Conservation (phyloP, 37 sponge, comb jelly and placozoan species). For the Aplysina aerophoba region DNA sequence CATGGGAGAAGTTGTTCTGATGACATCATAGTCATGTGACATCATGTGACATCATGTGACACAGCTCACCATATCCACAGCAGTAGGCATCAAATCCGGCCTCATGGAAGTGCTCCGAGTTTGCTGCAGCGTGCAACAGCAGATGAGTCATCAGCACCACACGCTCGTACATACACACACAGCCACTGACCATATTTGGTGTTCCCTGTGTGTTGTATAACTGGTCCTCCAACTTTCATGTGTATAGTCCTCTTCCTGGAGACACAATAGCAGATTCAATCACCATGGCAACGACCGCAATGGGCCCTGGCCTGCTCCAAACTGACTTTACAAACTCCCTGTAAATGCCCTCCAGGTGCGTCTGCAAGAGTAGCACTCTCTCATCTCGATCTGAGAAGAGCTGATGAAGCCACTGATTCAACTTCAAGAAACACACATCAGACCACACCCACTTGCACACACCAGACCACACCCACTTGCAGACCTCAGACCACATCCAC, state of each 20-base stretch:
- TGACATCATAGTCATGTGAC: not conserved
- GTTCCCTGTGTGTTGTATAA: not conserved
- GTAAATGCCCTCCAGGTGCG: constrained; percentile 27
- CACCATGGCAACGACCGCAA: not conserved
- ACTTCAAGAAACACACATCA: too few species aligned
- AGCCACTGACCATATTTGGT: constrained; percentile 4
- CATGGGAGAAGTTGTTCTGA: not conserved
- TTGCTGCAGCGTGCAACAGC: not conserved
- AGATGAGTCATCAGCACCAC: not conserved
- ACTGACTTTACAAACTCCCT: not conserved
- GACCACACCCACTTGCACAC: too few species aligned
- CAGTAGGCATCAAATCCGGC: constrained; percentile 81
- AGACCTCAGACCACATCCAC: too few species aligned
- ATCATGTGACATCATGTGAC: too few species aligned
- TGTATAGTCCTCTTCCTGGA: not conserved
- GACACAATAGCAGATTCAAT: not conserved
- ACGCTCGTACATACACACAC: not conserved
- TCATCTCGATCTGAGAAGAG: constrained; percentile 1
- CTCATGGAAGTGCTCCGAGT: constrained; percentile 58
- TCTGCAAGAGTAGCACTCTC: not conserved
- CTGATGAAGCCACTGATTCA: not conserved
- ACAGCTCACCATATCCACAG: constrained; percentile 70
- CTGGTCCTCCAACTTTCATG: constrained; percentile 17
- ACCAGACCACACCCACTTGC: too few species aligned
- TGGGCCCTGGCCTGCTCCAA: not conserved